These are phyloP conservation scores for Pampusana beccarii DNA, from an alignment of 2,113 vertebrate species.

Conservation along the genomic window DNA sequence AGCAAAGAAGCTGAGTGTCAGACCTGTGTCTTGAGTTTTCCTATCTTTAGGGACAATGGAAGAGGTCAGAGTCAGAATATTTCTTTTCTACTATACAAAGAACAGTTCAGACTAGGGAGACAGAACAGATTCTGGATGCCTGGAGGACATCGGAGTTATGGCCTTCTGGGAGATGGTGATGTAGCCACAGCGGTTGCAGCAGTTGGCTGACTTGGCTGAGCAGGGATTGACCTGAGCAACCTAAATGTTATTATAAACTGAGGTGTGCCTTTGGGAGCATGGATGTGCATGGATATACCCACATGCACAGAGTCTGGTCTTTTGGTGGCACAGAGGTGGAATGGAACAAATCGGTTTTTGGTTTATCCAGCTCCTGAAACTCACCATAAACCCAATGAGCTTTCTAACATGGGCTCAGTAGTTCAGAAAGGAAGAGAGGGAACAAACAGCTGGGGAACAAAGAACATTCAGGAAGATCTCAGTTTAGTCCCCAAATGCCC, in stretches of 20 bases:
- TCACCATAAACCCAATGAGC: not conserved
- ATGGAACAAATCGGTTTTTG: not conserved
- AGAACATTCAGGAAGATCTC: not conserved
- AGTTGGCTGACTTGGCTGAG: not conserved
- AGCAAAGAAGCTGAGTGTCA: not conserved
- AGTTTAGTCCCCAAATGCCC: not conserved
- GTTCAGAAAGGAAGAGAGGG: accelerated
- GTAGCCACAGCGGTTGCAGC: not conserved
- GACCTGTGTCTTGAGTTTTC: not conserved
- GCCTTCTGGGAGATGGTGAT: not conserved
- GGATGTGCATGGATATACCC: not conserved
- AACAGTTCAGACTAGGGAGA: not conserved
- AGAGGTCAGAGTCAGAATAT: not conserved
- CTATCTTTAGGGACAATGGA: not conserved
- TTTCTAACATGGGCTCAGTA: not conserved
- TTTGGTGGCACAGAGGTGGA: not conserved
- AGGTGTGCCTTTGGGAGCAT: not conserved
- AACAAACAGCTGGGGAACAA: not conserved
- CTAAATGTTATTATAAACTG: not conserved
- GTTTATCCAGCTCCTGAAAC: not conserved
- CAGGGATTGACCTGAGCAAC: not conserved
- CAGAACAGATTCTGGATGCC: not conserved
- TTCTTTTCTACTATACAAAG: not conserved
- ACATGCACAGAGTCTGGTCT: not conserved
- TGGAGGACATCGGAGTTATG: not conserved